These are phyloP conservation scores for Adelosebastes latens DNA, from an alignment of 2,797 vertebrate species.

Conservation along the genomic window DNA sequence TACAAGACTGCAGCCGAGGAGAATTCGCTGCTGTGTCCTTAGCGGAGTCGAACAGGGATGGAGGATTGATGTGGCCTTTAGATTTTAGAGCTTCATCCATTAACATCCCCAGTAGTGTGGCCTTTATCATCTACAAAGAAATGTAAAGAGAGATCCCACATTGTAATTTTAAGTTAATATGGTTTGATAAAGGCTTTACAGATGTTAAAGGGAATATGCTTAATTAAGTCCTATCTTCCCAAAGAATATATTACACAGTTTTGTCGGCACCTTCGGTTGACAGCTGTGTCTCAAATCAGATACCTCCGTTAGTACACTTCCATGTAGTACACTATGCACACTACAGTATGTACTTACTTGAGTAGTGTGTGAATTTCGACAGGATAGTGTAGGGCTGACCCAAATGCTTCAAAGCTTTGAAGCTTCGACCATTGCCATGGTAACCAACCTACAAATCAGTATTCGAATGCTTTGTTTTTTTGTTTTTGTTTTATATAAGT, in stretches of 20 bases:
- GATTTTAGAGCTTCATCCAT: conserved; percentile 17
- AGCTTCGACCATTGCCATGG: too few relatives aligned
- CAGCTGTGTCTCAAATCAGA: too few relatives aligned
- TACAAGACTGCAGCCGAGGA: neutral
- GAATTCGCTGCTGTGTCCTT: neutral
- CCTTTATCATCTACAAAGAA: neutral
- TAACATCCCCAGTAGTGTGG: neutral
- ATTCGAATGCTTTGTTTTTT: neutral
- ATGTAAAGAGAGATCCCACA: neutral
- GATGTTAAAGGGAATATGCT: neutral
- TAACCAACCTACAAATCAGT: too few relatives aligned
- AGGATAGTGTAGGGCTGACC: too few relatives aligned
- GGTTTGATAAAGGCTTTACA: neutral
- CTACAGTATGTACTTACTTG: too few relatives aligned
- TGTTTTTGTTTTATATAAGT: neutral
- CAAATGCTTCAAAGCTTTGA: too few relatives aligned
- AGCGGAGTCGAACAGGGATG: neutral
- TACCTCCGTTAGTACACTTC: too few relatives aligned
- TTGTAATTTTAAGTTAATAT: neutral
- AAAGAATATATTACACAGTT: neutral
- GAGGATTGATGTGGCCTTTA: neutral
- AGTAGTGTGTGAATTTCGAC: too few relatives aligned
- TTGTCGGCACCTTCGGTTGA: neutral
- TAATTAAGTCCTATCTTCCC: neutral
- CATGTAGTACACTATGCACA: too few relatives aligned